Evolutionary conservation across 1,140 invertebrate genomes (phyloP).

Genomic region (Pristionchus pacificus): DNA sequence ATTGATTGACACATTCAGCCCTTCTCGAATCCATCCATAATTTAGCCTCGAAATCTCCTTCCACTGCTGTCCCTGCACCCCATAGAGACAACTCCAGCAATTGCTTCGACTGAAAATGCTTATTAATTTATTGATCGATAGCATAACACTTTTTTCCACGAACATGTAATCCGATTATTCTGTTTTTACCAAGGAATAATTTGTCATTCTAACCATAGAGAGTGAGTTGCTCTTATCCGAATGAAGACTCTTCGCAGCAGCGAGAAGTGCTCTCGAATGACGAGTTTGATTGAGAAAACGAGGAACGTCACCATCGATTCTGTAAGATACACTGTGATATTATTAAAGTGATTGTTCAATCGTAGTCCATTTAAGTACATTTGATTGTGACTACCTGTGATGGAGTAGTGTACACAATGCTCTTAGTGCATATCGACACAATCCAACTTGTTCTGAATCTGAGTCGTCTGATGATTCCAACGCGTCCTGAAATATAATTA

Average conservation of each 20-base stretch:
- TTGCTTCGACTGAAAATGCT: neutral
- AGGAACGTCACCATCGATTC: neutral
- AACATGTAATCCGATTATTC: too few species aligned
- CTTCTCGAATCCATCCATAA: neutral
- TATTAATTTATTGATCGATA: neutral
- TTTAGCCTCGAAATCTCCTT: neutral
- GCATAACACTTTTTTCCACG: too few species aligned
- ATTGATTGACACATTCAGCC: neutral
- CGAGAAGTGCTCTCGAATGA: neutral
- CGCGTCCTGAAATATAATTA: conserved; percentile 58
- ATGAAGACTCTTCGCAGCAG: neutral
- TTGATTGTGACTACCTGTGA: conserved; percentile 29
- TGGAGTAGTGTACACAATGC: conserved; percentile 69
- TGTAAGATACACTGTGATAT: neutral
- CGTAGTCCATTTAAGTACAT: neutral
- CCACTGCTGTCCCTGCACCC: neutral
- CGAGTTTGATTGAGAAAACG: neutral
- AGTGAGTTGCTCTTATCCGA: neutral
- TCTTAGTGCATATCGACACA: conserved; percentile 73
- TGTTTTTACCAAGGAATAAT: too few species aligned
- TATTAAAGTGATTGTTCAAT: too few species aligned
- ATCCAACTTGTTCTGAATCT: conserved; percentile 39
- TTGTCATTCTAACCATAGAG: neutral
- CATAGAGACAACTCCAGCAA: neutral
- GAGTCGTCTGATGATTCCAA: conserved; percentile 37